These are phyloP conservation scores for Eclectus roratus DNA, from an alignment of 2,113 vertebrate genomes.

Conservation along the genomic window DNA sequence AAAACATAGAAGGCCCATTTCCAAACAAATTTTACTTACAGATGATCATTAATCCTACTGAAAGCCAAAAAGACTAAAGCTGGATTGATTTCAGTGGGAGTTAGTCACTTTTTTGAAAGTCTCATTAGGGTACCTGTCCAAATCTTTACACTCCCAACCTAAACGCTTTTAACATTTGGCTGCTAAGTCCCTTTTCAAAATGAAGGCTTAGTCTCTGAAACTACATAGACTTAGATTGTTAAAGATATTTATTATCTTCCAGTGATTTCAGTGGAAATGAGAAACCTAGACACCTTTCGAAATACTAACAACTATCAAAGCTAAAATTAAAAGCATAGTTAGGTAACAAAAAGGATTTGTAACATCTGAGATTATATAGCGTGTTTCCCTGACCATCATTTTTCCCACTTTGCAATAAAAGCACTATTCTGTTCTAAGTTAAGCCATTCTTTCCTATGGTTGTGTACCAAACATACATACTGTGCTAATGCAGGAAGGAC, in stretches of 20 bases:
- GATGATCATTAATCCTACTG: not conserved
- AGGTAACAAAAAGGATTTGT: not conserved
- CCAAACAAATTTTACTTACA: not conserved
- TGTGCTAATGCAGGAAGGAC: not conserved
- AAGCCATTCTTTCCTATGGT: not conserved
- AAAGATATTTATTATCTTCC: constrained; percentile 12
- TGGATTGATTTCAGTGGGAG: constrained; percentile 24
- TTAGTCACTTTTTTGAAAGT: constrained; percentile 44
- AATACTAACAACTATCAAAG: not conserved
- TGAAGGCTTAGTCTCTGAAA: not conserved
- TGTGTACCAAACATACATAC: not conserved
- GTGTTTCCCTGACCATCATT: not conserved
- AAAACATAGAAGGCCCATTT: not conserved
- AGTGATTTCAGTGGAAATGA: not conserved
- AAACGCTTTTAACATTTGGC: not conserved
- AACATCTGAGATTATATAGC: not conserved
- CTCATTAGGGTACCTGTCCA: constrained; percentile 43
- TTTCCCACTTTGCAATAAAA: not conserved
- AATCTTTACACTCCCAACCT: not conserved
- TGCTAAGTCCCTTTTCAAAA: not conserved
- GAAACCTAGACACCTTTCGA: not conserved
- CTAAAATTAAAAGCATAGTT: not conserved
- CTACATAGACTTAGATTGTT: not conserved
- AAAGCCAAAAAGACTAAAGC: not conserved
- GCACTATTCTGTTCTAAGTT: not conserved